phyloP scores from a whole-genome alignment of 53 echinoderm and acorn worm species.

The Echinarachnius parma region DNA sequence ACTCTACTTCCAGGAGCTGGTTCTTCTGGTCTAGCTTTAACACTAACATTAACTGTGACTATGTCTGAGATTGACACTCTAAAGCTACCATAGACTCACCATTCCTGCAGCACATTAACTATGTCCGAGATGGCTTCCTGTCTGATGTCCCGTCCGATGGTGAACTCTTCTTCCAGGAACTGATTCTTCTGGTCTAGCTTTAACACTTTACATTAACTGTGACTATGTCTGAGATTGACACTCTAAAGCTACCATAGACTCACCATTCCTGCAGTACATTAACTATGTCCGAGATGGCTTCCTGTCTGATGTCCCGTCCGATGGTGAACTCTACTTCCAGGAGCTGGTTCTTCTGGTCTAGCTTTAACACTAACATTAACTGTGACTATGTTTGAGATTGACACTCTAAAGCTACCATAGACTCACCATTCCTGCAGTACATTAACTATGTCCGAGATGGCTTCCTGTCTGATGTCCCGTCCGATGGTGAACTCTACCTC shows the following conservation, averaged over 20 bases:
- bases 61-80: too few species aligned
- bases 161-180: conserved; percentile 84
- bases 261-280: conserved; percentile 92
- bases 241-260: too few species aligned
- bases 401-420: background rate
- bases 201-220: too few species aligned
- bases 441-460: conserved; percentile 77
- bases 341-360: conserved; percentile 96
- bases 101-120: conserved; percentile 86
- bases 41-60: too few species aligned
- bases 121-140: conserved; percentile 81
- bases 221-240: too few species aligned
- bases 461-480: conserved; percentile 81
- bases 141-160: conserved; percentile 87
- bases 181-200: conserved; percentile 98
- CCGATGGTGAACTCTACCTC: conserved; percentile 94
- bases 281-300: conserved; percentile 79
- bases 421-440: conserved; percentile 95
- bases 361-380: too few species aligned
- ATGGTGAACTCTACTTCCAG: conserved; percentile 91
- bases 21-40: conserved; percentile 97
- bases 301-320: conserved; percentile 85
- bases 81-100: conserved; percentile 61
- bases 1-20: conserved; percentile 89
- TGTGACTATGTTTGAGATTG: too few species aligned